Evolutionary conservation across 2,797 vertebrate species (phyloP), one percentile per base, ranked within the genome.

Genomic region (Phrynocephalus vlangalii): DNA sequence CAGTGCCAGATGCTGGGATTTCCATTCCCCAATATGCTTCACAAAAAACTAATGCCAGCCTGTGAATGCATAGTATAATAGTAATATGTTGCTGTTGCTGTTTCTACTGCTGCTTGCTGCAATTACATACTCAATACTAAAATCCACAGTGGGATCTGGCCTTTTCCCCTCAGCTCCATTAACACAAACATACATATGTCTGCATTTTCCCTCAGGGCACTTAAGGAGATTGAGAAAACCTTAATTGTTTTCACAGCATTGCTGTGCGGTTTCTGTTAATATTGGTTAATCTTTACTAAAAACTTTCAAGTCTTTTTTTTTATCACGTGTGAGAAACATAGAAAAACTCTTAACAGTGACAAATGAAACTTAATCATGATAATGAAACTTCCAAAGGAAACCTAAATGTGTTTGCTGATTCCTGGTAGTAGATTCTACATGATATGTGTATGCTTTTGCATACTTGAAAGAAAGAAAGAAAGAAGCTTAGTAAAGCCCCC

Each of bases 181-280:
- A 16, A 68, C 11, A 56, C 26, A 26, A 15, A 86, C 44, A 87
- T 33, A 79, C 66, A 20, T 63, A 85, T 89, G 56, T 82, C 38
- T 95, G 80, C 82, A 85, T n/a, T 56, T 56, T 83, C 22, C 52
- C 52, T 84, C 50, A 33, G 20, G 85, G 63, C 77, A 91, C 71
- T 88, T 86, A 89, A 89, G 88, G n/a, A 79, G 82, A 80, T 85
- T 82, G 89, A 76, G 88, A 91, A 90, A 90, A 85, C 85, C 91
- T 92, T 83, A 81, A 83, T 88, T 92, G 86, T 86, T 91, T 95
- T 92, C 86, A 90, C 91, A 93, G 92, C 91, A 93, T 91, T 89
- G 89, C 91, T 91, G 91, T 78, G 91, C 89, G 85, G 93, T 90
- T 94, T 95, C 88, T 72, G 68, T 94, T 87, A 87, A 84, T 72